Evolutionary conservation across 1,140 invertebrate species (phyloP).

Genomic region (Dinoponera quadriceps): DNA sequence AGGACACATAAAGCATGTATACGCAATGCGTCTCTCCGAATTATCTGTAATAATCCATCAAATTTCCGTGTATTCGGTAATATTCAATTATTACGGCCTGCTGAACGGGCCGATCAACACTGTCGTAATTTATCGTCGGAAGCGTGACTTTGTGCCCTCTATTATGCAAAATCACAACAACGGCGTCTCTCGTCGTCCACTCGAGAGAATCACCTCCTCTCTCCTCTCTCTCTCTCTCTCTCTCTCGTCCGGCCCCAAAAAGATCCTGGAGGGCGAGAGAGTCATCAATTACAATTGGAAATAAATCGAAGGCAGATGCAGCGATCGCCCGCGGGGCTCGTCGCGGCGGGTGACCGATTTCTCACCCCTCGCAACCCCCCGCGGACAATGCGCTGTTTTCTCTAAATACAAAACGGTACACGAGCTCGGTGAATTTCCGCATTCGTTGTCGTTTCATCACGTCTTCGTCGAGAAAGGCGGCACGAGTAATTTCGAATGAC

Average conservation of each 20-base stretch:
- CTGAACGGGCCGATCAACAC: slow-evolving; percentile 4
- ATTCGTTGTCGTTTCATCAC: slow-evolving; percentile 26
- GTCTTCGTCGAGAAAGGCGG: background rate
- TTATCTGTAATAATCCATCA: background rate
- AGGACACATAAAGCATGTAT: background rate
- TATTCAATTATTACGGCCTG: slow-evolving; percentile 27
- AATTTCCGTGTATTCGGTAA: background rate
- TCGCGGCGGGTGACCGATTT: slow-evolving; percentile 76
- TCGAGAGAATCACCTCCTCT: slow-evolving; percentile 46
- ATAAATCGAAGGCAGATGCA: slow-evolving; percentile 85
- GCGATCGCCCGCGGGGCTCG: slow-evolving; percentile 76
- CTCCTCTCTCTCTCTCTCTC: too few species aligned
- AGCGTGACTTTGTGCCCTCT: slow-evolving; percentile 51
- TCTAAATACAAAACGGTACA: slow-evolving; percentile 82
- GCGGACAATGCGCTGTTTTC: slow-evolving; percentile 82
- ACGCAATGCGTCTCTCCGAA: background rate
- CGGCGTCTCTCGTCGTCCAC: slow-evolving; percentile 37
- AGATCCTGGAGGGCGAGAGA: slow-evolving; percentile 68
- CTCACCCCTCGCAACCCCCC: slow-evolving; percentile 70
- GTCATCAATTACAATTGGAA: slow-evolving; percentile 84
- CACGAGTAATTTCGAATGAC: background rate
- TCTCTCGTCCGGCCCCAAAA: slow-evolving; percentile 23
- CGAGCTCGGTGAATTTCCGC: slow-evolving; percentile 34
- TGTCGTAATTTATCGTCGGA: slow-evolving; percentile 50
- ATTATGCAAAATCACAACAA: slow-evolving; percentile 70